Base-by-base conservation (phyloP, 2,797 vertebrate species). In the Rallus crepitans region DNA sequence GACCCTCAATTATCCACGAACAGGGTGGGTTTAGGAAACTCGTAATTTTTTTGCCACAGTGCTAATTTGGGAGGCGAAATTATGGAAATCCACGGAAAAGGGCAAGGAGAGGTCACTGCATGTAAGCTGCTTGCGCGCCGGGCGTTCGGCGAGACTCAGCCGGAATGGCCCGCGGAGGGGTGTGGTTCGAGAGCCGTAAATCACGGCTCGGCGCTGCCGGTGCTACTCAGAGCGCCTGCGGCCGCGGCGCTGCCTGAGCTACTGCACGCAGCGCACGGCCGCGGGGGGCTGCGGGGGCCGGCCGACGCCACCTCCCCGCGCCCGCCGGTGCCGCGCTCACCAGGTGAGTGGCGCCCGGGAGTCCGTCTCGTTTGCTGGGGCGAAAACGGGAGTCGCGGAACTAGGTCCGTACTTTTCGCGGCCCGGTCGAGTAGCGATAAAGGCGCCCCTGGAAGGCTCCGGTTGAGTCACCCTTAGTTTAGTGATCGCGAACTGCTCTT, bases 151-250 rank as follows among this genome's bases (percentile, higher is more conserved):
- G 15, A 3, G 82, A 5, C 78, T 12, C 77, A 37, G 88, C 88
- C 93, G 14, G 55, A 37, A 68, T 18, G 61, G 91, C 63, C 90
- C 45, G 68, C 88, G 80, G 70, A 77, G 97, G 98, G 98, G 98
- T 95, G 98, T 90, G 98, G 98, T 95, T 85, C 96, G 82, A 25
- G 92, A 86, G 94, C 87, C 87, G 97, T 96, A 95, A 98, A 97
- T 95, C 97, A 90, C 87, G 91, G 96, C 94, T n/a, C 11, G 91
- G 97, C 40, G 95, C 82, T 45, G 92, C 79, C 81, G 19, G 78
- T 9, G 72, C 35, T 1, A 18, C 11, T 59, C 90, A 35, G n/a
- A 80, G 91, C 82, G 87, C 72, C 89, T 8, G 91, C 40, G 89
- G 72, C 75, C 61, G 91, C 91, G 18, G 72, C 60, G 77, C 85